phyloP scores from a whole-genome alignment of 2,113 vertebrate genomes.

The Apus apus region DNA sequence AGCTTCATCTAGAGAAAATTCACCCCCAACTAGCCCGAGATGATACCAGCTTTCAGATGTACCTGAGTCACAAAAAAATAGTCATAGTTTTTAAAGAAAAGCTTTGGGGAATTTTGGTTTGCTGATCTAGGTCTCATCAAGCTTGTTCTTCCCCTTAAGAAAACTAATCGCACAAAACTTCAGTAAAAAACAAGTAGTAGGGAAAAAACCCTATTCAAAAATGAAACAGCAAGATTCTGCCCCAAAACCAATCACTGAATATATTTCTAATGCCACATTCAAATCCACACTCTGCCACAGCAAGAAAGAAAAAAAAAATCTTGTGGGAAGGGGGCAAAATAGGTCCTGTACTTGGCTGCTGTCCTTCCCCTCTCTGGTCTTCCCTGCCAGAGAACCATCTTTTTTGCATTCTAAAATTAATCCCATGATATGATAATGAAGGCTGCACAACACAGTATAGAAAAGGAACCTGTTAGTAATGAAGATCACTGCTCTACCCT shows the following conservation, averaged over 20 bases:
- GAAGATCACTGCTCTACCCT: not conserved
- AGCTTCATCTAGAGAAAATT: not conserved
- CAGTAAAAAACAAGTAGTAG: not conserved
- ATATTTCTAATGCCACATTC: not conserved
- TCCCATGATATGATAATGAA: not conserved
- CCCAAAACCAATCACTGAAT: not conserved
- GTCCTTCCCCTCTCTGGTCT: slow-evolving; percentile 26
- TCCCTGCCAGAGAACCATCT: slow-evolving; percentile 48
- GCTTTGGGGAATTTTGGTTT: not conserved
- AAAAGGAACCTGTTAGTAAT: not conserved
- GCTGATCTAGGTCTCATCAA: not conserved
- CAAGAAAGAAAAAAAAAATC: not conserved
- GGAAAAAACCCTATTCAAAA: not conserved
- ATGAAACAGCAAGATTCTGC: not conserved
- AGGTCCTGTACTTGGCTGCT: slow-evolving; percentile 11
- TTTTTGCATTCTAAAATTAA: slow-evolving; percentile 49
- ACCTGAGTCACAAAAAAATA: not conserved
- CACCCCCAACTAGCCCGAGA: not conserved
- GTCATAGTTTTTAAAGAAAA: not conserved
- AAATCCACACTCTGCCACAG: not conserved
- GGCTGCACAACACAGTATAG: not conserved
- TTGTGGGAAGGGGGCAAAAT: slow-evolving; percentile 6
- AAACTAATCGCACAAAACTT: not conserved
- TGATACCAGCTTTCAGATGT: not conserved
- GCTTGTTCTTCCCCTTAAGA: not conserved